Percentiles rank a stretch among this genome's conserved stretches.
These are phyloP conservation scores for Nemotelus nigrinus DNA, from an alignment of 2,888 invertebrate genomes.

Conservation along the genomic window DNA sequence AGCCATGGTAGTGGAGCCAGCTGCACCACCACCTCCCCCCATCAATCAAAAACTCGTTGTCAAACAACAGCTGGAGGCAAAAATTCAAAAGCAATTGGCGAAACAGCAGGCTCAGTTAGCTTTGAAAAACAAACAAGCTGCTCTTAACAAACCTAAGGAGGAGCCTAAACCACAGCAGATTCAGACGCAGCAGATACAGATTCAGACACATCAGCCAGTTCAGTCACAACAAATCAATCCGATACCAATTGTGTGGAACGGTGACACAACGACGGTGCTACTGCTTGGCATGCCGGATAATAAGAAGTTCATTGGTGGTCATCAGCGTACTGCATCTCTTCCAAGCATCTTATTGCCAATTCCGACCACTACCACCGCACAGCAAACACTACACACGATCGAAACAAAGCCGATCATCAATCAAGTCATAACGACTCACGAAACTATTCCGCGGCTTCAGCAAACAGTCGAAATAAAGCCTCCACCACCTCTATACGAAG, in stretches of 20 bases:
- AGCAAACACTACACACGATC: constrained; percentile 45
- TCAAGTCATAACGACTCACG: constrained; percentile 52
- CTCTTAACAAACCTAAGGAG: constrained; percentile 19
- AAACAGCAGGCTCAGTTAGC: constrained; percentile 58
- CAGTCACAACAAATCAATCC: constrained; percentile 67
- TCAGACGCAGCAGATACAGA: constrained; percentile 66
- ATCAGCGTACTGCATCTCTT: constrained; percentile 68
- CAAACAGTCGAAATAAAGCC: constrained; percentile 64
- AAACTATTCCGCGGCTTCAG: constrained; percentile 57
- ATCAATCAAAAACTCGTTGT: constrained; percentile 68
- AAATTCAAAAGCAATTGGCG: constrained; percentile 68
- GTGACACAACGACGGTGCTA: constrained; percentile 69
- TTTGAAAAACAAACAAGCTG: constrained; percentile 12
- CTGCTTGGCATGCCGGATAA: constrained; percentile 66
- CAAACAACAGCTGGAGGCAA: constrained; percentile 77
- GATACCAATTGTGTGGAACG: constrained; percentile 73
- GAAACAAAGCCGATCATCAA: constrained; percentile 59
- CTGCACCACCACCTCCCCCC: constrained; percentile 56
- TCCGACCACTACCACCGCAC: constrained; percentile 56
- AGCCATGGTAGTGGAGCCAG: constrained; percentile 55
- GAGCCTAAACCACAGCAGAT: constrained; percentile 66
- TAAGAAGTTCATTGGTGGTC: constrained; percentile 67
- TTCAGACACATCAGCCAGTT: constrained; percentile 61
- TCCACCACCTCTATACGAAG: constrained; percentile 77
- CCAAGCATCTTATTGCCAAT: constrained; percentile 70